These are phyloP conservation scores for Ricordea florida DNA, from an alignment of 92 coral and sea anemone species.

Conservation along the genomic window DNA sequence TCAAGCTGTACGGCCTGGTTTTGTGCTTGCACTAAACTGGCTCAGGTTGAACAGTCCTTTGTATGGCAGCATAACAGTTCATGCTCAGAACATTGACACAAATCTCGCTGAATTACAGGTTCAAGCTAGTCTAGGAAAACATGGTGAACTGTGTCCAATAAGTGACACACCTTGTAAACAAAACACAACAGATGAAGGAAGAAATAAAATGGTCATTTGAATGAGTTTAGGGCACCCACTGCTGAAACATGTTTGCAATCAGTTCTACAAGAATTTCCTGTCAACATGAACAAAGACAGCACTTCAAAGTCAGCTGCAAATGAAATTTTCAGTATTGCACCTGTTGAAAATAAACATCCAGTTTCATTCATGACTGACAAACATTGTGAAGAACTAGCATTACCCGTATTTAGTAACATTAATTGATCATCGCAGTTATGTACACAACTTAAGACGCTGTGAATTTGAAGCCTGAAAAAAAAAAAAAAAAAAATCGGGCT, in stretches of 20 bases:
- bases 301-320: neutral
- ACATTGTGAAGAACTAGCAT: slow-evolving; percentile 1
- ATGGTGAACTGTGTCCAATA: neutral
- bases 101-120: neutral
- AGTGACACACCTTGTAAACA: too few species aligned
- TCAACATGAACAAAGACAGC: neutral
- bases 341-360: too few species aligned
- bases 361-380: neutral
- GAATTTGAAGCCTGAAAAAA: too few species aligned
- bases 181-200: neutral
- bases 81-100: neutral
- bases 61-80: neutral
- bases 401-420: too few species aligned
- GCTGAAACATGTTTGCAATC: slow-evolving; percentile 22
- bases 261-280: neutral
- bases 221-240: neutral
- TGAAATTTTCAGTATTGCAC: neutral
- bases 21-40: neutral
- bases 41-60: slow-evolving; percentile 11
- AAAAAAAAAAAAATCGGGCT: too few species aligned
- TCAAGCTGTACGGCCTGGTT: slow-evolving; percentile 7
- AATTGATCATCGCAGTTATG: too few species aligned
- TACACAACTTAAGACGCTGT: too few species aligned
- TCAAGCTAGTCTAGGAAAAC: too few species aligned
- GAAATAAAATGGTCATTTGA: neutral